A percentile compares a stretch with the other conserved stretches of the same genome.
Conservation (phyloP, 2,888 invertebrate species). For the Teleogryllus oceanicus region DNA sequence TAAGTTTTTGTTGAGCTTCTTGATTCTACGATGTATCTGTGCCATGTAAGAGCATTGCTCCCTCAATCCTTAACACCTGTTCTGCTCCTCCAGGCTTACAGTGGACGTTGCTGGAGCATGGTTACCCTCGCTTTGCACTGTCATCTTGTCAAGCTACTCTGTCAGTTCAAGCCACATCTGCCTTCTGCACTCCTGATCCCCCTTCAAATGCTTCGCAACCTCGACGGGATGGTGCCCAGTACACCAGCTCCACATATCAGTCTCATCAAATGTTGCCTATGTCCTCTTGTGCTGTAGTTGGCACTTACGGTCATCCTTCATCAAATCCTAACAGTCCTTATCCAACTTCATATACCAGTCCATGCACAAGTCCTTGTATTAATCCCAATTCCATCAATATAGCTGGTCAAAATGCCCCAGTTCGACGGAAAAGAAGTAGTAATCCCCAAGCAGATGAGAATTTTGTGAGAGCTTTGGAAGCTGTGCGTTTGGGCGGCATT, state of each 20-base stretch:
- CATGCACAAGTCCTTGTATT: slow-evolving; percentile 41
- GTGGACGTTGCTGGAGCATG: slow-evolving; percentile 81
- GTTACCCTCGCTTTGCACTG: slow-evolving; percentile 68
- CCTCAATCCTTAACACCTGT: slow-evolving; percentile 35
- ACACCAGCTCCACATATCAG: slow-evolving; percentile 30
- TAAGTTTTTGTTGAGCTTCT: slow-evolving; percentile 12
- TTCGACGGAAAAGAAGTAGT: slow-evolving; percentile 67
- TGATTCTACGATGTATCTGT: slow-evolving; percentile 44
- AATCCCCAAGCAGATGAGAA: slow-evolving; percentile 82
- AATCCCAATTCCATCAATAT: slow-evolving; percentile 34
- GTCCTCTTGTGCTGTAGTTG: slow-evolving; percentile 30
- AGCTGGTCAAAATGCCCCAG: slow-evolving; percentile 45
- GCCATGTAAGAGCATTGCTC: slow-evolving; percentile 44
- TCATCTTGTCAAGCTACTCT: slow-evolving; percentile 60
- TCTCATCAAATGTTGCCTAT: slow-evolving; percentile 33
- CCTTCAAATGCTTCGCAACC: slow-evolving; percentile 24
- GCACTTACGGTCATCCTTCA: slow-evolving; percentile 25
- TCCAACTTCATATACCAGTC: slow-evolving; percentile 38
- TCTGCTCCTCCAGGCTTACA: slow-evolving; percentile 69
- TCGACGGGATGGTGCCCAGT: slow-evolving; percentile 30
- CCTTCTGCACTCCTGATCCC: slow-evolving; percentile 49
- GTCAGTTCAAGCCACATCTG: slow-evolving; percentile 48
- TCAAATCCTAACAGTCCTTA: slow-evolving; percentile 30
- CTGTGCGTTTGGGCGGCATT: slow-evolving; percentile 76
- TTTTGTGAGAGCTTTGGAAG: slow-evolving; percentile 75